phyloP scores from a whole-genome alignment of 2,113 vertebrate species.

The Solea senegalensis region DNA sequence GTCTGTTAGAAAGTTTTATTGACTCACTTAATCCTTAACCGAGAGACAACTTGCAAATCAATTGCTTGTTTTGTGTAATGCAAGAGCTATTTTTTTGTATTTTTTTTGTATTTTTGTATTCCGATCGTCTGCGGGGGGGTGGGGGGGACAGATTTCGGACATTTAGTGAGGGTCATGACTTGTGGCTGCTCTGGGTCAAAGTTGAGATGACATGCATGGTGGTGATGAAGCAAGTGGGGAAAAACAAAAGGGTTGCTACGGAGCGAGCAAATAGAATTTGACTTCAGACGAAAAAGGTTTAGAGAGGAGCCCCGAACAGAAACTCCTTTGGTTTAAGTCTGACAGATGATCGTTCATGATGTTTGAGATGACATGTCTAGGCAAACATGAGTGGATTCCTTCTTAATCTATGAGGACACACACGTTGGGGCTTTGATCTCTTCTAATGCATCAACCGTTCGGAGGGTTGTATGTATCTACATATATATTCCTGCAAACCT shows the following conservation, averaged over 20 bases:
- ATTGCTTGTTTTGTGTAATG: constrained; percentile 53
- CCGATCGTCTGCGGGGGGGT: constrained; percentile 34
- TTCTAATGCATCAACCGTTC: constrained; percentile 29
- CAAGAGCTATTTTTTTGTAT: constrained; percentile 32
- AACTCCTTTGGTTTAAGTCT: constrained; percentile 29
- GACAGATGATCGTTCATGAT: constrained; percentile 49
- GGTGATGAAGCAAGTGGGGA: constrained; percentile 53
- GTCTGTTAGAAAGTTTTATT: constrained; percentile 67
- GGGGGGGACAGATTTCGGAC: constrained; percentile 17
- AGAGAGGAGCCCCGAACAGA: constrained; percentile 25
- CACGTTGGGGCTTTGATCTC: constrained; percentile 44
- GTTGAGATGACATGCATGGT: constrained; percentile 71
- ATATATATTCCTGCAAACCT: constrained; percentile 38
- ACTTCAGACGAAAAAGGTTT: constrained; percentile 40
- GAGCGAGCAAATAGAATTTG: constrained; percentile 48
- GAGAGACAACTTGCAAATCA: constrained; percentile 49
- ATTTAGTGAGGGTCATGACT: constrained; percentile 68
- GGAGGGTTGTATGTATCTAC: constrained; percentile 30
- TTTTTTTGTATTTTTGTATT: constrained; percentile 44
- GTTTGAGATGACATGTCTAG: constrained; percentile 36
- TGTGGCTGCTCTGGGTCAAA: constrained; percentile 72
- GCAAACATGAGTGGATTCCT: constrained; percentile 28
- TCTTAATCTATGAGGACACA: constrained; percentile 21
- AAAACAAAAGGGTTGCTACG: constrained; percentile 67
- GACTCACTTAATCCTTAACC: constrained; percentile 59